Percentiles rank a stretch among this genome's conserved stretches.
These are phyloP conservation scores for Pterostichus madidus DNA, from an alignment of 2,888 invertebrate species.

Conservation along the genomic window DNA sequence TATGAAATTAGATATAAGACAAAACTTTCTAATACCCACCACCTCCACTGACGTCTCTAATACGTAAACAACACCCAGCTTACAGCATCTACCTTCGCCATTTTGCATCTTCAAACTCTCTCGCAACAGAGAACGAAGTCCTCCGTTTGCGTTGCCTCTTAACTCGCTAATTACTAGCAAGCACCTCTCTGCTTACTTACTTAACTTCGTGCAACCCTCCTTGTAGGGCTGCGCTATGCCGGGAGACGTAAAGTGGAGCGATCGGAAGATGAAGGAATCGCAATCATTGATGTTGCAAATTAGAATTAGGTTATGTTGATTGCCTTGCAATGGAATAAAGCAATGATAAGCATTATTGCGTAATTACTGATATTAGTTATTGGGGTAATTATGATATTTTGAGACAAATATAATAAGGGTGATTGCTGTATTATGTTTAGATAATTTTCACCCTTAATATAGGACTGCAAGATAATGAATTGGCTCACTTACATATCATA, in stretches of 20 bases:
- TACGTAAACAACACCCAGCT: no score
- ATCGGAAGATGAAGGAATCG: slow-evolving; percentile 11
- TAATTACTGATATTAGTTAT: not conserved
- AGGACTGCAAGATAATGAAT: no score
- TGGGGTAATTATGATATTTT: slow-evolving; percentile 5
- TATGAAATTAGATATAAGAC: no score
- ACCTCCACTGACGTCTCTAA: not conserved
- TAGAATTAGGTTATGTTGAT: not conserved
- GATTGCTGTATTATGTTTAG: no score
- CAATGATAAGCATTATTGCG: slow-evolving; percentile 4
- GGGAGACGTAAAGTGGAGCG: not conserved
- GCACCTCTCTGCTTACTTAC: slow-evolving; percentile 30
- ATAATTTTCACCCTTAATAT: no score
- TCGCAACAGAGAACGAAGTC: no score
- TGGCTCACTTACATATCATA: no score
- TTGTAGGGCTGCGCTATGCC: not conserved
- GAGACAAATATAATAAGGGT: not conserved
- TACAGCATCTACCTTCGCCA: not conserved
- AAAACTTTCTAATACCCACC: not conserved
- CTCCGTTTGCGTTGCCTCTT: not conserved
- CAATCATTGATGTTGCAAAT: slow-evolving; percentile 11
- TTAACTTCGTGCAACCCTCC: slow-evolving; percentile 1
- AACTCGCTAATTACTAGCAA: slow-evolving; percentile 40
- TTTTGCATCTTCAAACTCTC: no score
- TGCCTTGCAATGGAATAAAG: not conserved